Conservation (phyloP, 2,797 vertebrate genomes). For the Chelidonichthys spinosus region DNA sequence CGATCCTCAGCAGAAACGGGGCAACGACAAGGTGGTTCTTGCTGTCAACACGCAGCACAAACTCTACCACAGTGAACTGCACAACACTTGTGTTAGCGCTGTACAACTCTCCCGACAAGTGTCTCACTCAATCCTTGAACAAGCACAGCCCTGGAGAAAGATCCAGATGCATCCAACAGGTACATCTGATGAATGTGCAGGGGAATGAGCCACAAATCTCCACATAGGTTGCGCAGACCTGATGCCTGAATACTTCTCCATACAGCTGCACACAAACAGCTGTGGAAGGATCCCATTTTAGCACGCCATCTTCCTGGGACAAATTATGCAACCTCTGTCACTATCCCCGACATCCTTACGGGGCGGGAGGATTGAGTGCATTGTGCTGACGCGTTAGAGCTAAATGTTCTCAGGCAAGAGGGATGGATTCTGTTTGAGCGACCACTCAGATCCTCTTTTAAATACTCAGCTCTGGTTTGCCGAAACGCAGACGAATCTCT, state of each 20-base stretch:
- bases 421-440: constrained; percentile 49
- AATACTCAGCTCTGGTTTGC: constrained; percentile 58
- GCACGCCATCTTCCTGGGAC: constrained; percentile 48
- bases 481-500: constrained; percentile 51
- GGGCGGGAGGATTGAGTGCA: constrained; percentile 55
- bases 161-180: constrained; percentile 36
- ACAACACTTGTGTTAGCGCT: constrained; percentile 25
- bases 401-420: constrained; percentile 62
- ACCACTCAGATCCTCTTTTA: constrained; percentile 39
- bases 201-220: constrained; percentile 50
- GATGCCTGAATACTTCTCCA: constrained; percentile 37
- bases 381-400: constrained; percentile 48
- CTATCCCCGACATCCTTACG: constrained; percentile 55
- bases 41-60: constrained; percentile 13
- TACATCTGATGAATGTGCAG: constrained; percentile 56
- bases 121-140: constrained; percentile 37
- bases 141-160: constrained; percentile 38
- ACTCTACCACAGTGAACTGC: constrained; percentile 10
- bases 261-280: constrained; percentile 32
- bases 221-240: constrained; percentile 20
- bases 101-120: constrained; percentile 10
- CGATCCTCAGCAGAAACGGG: neutral
- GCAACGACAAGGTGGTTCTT: constrained; percentile 21
- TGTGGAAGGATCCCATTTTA: constrained; percentile 55
- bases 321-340: constrained; percentile 64